Evolutionary conservation across 2,888 invertebrate genomes (phyloP).

Genomic region (Psylliodes chrysocephalus): DNA sequence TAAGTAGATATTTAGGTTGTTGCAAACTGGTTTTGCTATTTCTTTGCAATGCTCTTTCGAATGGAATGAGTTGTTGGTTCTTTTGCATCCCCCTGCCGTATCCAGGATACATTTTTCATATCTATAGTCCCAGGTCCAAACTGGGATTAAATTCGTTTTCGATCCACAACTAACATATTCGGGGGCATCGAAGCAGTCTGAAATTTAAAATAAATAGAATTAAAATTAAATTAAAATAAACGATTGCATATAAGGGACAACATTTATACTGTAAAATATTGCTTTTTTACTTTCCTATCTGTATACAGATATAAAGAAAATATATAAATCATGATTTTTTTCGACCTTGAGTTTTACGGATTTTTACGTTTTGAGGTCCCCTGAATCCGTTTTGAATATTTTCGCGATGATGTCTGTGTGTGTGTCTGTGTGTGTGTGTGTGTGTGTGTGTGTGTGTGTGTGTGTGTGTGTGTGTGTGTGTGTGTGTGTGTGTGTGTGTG

Average conservation of each 20-base stretch:
- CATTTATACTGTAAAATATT: no score
- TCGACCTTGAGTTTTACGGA: no score
- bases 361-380: no score
- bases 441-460: neutral
- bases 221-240: no score
- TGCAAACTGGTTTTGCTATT: neutral
- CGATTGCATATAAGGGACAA: no score
- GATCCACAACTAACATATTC: neutral
- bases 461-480: neutral
- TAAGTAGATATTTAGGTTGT: neutral
- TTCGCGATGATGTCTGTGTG: no score
- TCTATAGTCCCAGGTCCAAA: conserved; percentile 9
- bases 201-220: neutral
- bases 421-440: neutral
- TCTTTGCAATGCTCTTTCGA: neutral
- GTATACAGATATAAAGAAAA: no score
- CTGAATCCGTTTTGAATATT: no score
- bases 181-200: neutral
- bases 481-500: neutral
- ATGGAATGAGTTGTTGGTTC: neutral
- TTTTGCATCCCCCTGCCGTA: neutral
- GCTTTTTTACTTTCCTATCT: no score
- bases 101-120: neutral
- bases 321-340: no score
- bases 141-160: no score